Conservation (phyloP, 1,140 invertebrate genomes). For the Diorhabda sublineata region DNA sequence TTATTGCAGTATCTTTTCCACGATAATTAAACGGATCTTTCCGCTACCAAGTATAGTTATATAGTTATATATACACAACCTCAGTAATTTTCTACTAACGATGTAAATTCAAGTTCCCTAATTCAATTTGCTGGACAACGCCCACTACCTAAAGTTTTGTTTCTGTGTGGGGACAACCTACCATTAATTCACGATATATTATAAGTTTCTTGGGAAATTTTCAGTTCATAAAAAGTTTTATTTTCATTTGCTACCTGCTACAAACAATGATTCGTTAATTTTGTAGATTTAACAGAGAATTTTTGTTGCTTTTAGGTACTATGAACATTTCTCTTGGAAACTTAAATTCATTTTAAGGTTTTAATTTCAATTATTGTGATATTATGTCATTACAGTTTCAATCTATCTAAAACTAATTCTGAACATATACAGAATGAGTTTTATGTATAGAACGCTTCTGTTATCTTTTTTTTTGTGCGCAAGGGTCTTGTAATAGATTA, state of each 20-base stretch:
- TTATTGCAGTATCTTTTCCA: no score
- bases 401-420: not conserved
- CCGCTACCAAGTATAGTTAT: not conserved
- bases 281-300: not conserved
- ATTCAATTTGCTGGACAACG: not conserved
- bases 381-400: not conserved
- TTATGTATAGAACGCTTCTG: no score
- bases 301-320: not conserved
- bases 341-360: not conserved
- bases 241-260: not conserved
- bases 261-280: not conserved
- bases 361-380: not conserved
- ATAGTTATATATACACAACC: not conserved
- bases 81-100: not conserved
- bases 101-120: not conserved
- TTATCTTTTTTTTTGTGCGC: no score
- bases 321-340: not conserved
- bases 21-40: not conserved
- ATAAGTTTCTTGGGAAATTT: not conserved
- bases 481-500: no score
- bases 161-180: not conserved
- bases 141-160: not conserved
- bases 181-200: constrained; percentile 3
- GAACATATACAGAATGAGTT: not conserved
- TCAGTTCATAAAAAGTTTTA: not conserved